Conservation (phyloP, 2,888 invertebrate genomes). For the Tetrapedia diversipes region DNA sequence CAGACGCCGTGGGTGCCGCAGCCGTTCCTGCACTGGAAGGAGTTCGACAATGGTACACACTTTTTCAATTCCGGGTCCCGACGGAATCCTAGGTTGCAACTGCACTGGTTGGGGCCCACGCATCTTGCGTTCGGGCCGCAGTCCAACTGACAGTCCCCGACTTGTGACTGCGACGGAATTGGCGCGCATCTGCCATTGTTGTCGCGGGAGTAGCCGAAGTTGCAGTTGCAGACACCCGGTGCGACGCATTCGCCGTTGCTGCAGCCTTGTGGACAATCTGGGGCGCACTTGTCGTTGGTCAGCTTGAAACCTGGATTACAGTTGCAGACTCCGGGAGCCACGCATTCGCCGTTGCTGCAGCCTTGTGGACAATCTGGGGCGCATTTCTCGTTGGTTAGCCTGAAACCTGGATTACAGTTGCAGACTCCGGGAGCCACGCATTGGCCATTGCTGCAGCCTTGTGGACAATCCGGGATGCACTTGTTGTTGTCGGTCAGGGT, state of each 20-base stretch:
- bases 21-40: conserved; percentile 44
- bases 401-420: conserved; percentile 71
- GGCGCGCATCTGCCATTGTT: conserved; percentile 82
- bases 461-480: conserved; percentile 73
- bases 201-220: conserved; percentile 79
- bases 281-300: conserved; percentile 82
- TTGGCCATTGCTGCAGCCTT: conserved; percentile 69
- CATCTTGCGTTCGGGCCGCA: conserved; percentile 41
- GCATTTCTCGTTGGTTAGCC: conserved; percentile 73
- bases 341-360: conserved; percentile 83
- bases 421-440: conserved; percentile 76
- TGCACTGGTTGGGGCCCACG: conserved; percentile 33
- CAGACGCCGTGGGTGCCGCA: conserved; percentile 54
- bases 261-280: conserved; percentile 72
- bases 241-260: conserved; percentile 83
- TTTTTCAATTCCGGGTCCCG: conserved; percentile 25
- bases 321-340: conserved; percentile 84
- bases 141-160: conserved; percentile 20
- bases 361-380: conserved; percentile 70
- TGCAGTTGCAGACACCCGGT: conserved; percentile 85
- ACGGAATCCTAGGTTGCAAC: conserved; percentile 14
- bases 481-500: conserved; percentile 68
- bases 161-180: neutral
- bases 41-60: conserved; percentile 24
- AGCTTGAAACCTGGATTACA: conserved; percentile 83